phyloP scores from a whole-genome alignment of 1,140 invertebrate species.

The Zaprionus kolodkinae region DNA sequence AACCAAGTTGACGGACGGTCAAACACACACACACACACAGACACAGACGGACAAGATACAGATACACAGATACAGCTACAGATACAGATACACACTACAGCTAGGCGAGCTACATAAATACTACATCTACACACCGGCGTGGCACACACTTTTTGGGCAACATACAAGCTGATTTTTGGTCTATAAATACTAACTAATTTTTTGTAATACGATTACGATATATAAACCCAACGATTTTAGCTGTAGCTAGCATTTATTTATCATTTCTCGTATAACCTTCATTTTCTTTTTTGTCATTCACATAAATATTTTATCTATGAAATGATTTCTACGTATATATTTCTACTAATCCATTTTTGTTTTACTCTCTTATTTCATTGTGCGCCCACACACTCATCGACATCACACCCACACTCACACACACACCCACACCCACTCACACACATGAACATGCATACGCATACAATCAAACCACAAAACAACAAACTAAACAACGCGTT shows the following conservation, averaged over 20 bases:
- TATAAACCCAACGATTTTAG: conserved; percentile 44
- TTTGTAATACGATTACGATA: conserved; percentile 41
- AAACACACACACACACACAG: conserved; percentile 1
- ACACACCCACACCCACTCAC: conserved; percentile 14
- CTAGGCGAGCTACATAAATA: conserved; percentile 30
- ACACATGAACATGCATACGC: conserved; percentile 20
- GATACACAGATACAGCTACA: no score
- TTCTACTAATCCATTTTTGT: conserved; percentile 74
- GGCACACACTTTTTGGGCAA: conserved; percentile 44
- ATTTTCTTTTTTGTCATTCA: conserved; percentile 42
- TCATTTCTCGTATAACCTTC: conserved; percentile 40
- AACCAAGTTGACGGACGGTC: conserved; percentile 30
- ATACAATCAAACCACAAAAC: conserved; percentile 22
- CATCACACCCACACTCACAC: conserved; percentile 7
- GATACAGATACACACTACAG: conserved; percentile 6
- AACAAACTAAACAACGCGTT: conserved; percentile 67
- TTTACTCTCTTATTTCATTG: conserved; percentile 79
- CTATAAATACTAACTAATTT: conserved; percentile 38
- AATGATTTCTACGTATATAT: conserved; percentile 55
- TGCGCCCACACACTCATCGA: conserved; percentile 44
- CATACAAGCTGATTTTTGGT: conserved; percentile 43
- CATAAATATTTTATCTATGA: conserved; percentile 46
- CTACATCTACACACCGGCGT: conserved; percentile 51
- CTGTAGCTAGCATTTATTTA: conserved; percentile 43
- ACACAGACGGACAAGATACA: conserved; percentile 23